Evolutionary conservation across 2,113 vertebrate species (phyloP), one percentile per base, ranked within the genome.

Genomic region (Saccopteryx leptura): DNA sequence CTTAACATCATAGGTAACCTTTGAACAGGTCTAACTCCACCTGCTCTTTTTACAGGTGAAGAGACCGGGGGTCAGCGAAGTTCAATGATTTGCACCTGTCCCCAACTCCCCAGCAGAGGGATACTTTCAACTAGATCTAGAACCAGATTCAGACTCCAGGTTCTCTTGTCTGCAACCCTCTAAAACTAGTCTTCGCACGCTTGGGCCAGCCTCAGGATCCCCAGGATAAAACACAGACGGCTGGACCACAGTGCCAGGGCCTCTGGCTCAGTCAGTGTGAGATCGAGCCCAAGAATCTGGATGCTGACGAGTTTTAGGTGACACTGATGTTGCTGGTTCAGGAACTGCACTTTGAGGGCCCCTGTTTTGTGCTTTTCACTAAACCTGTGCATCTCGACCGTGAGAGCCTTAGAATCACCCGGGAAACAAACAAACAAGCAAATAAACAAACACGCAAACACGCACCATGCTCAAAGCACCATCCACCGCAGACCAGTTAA

Each of bases 161-260:
- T 18, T 71, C 26, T 46, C 81, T 19, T 72, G 63, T 5, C 21
- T 91, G 13, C 6, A 26, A 61, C 19, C 10, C 23, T 8, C 4
- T 0, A 19, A 1, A 14, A 18, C 2, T 8, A 33, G 48, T 69
- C 15, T 14, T 48, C 56, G 66, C 33, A 15, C 0, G 3, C 28
- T 11, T 21, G 0, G 14, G 68, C 4, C 19, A 18, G 60, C 18
- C 31, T 89, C 19, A 9, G 31, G n/a, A 84, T 11, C 23, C 46
- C 39, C 0, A 0, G 56, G 31, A 24, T 52, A 14, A 39, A 11
- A 63, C 61, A 46, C 7, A 17, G 11, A 4, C n/a, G 18, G 26
- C 26, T 33, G 23, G 65, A 26, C 0, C 54, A 17, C 24, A n/a
- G 18, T 5, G 48, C 56, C 26, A 33, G 11, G 17, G 14, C 75